Base-by-base conservation (phyloP, 2,113 vertebrate genomes). In the Odocoileus virginianus region DNA sequence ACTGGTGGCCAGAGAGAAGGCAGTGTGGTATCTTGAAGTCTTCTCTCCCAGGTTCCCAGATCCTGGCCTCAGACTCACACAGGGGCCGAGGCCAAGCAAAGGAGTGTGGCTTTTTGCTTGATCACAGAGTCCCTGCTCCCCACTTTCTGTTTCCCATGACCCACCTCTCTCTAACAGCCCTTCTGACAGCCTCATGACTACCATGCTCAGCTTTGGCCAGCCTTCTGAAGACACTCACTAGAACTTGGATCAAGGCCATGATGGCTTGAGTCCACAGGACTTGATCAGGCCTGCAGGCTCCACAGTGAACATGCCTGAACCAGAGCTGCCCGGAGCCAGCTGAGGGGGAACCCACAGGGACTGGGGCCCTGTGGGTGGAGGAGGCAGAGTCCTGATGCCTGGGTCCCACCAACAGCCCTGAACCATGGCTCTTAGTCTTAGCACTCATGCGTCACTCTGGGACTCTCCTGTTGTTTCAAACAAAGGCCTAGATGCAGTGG, bases 181-280 rank as follows among this genome's bases (percentile, higher is more conserved):
- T 43, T 54, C 76, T 89, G 93, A 96, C 3, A 57, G 60, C 96
- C 90, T 61, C 91, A 52, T 52, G 71, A 91, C 92, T 43, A 84
- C 92, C 60, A 60, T 71, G 87, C 86, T 88, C 67, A 54, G 57
- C 55, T 67, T 45, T 95, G 1, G 1, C 45, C 43, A 45, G 67
- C 28, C 55, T 15, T 61, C 67, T 87, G 30, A 43, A 61, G 23
- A 23, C 78, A 28, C 71, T 83, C 10, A 5, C 23, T 95, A 97
- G 97, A 96, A 96, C 55, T 64, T 71, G 14, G 54, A 28, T 21
- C 5, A 17, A 2, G 9, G 57, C 8, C 55, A n/a, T 1, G 25
- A 19, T n/a, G n/a, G 92, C 89, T 61, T 61, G 95, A 97, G 87
- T n/a, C 21, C 25, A 89, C 40, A 78, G 79, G 94, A 64, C 1